Evolutionary conservation across 2,888 invertebrate genomes (phyloP).

Genomic region (Epinotia ramella): DNA sequence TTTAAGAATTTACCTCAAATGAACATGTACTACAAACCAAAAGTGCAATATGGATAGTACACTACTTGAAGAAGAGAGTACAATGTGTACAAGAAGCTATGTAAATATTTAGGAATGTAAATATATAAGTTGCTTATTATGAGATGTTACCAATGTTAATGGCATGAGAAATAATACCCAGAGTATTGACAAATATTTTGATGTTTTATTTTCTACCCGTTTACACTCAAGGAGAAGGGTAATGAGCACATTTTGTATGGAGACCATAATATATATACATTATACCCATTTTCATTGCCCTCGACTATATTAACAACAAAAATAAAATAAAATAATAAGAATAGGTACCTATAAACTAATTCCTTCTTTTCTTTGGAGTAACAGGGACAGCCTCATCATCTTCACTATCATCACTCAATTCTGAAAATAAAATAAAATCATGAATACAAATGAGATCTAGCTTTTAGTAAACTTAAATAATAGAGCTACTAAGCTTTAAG

Average conservation of each 20-base stretch:
- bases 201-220: conserved; percentile 31
- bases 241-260: background rate
- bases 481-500: background rate
- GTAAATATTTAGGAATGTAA: conserved; percentile 48
- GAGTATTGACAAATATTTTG: conserved; percentile 39
- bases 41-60: conserved; percentile 30
- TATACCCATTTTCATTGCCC: background rate
- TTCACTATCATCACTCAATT: conserved; percentile 52
- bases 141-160: conserved; percentile 45
- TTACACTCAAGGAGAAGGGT: conserved; percentile 16
- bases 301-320: conserved; percentile 8
- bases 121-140: conserved; percentile 41
- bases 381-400: conserved; percentile 54
- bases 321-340: conserved; percentile 22
- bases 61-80: conserved; percentile 21
- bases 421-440: conserved; percentile 20
- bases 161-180: conserved; percentile 46
- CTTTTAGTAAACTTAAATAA: background rate
- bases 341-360: conserved; percentile 49
- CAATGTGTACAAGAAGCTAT: conserved; percentile 22
- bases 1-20: conserved; percentile 18
- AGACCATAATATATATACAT: background rate
- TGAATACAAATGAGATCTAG: background rate
- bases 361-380: conserved; percentile 65
- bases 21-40: conserved; percentile 8